Conservation (phyloP, 1,140 invertebrate genomes). For the Drosophila hydei region DNA sequence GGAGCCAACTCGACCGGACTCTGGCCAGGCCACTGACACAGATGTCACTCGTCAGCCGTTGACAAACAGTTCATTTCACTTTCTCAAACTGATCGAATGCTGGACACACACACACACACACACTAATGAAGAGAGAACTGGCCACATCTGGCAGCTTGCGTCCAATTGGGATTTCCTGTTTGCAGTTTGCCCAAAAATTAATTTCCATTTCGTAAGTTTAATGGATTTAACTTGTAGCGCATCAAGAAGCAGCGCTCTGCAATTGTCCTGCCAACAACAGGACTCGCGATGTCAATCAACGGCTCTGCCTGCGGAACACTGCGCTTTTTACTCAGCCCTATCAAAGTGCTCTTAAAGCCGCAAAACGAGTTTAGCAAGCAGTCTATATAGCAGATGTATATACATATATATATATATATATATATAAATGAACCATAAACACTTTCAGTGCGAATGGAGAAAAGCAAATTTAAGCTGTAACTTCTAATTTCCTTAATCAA, state of each 20-base stretch:
- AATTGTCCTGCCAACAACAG: slow-evolving; percentile 6
- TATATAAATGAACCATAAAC: too few species aligned
- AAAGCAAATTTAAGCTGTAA: too few species aligned
- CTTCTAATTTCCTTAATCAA: too few species aligned
- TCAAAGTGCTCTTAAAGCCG: neutral
- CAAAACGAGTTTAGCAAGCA: neutral
- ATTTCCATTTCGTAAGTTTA: slow-evolving; percentile 74
- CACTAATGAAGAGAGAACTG: neutral
- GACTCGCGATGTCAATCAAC: slow-evolving; percentile 19
- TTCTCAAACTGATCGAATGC: slow-evolving; percentile 55
- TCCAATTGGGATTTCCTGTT: slow-evolving; percentile 33
- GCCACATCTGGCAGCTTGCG: neutral
- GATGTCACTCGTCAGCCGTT: slow-evolving; percentile 47
- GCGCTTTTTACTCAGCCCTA: neutral
- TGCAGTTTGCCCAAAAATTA: slow-evolving; percentile 56
- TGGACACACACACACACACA: neutral
- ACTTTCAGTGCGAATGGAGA: too few species aligned
- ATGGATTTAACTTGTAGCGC: slow-evolving; percentile 73
- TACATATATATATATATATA: too few species aligned
- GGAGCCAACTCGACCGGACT: slow-evolving; percentile 5
- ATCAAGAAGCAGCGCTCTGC: slow-evolving; percentile 39
- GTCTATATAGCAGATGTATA: neutral
- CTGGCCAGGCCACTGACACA: slow-evolving; percentile 38
- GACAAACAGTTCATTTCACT: slow-evolving; percentile 65
- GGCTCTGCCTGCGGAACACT: neutral